Evolutionary conservation across 2,797 vertebrate genomes (phyloP).

Genomic region (Phaenicophaeus curvirostris): DNA sequence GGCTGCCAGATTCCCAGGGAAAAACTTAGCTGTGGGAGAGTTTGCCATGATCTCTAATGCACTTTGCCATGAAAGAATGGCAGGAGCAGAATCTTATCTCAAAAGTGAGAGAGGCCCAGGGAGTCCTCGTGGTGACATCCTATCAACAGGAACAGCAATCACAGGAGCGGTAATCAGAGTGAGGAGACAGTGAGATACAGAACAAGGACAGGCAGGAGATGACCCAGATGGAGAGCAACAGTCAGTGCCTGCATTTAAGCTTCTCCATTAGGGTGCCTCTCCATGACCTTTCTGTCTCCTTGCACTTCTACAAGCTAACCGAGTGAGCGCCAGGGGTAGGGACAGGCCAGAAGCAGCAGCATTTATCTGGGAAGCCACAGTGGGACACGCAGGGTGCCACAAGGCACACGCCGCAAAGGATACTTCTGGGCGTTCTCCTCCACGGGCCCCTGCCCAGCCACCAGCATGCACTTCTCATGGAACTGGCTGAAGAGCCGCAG

Average conservation of each 20-base stretch:
- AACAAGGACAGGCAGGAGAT: not conserved
- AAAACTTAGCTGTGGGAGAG: not conserved
- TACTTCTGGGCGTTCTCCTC: constrained; percentile 90
- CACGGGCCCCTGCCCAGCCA: constrained; percentile 91
- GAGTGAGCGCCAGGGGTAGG: accelerated
- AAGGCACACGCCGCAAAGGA: constrained; percentile 73
- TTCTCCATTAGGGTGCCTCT: not conserved
- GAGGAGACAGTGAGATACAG: not conserved
- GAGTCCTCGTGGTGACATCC: not conserved
- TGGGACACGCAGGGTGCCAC: accelerated
- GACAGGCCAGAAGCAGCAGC: not conserved
- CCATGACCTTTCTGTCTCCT: not conserved
- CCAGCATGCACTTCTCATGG: constrained; percentile 87
- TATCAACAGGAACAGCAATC: not conserved
- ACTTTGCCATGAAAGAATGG: not conserved
- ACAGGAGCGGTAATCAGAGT: accelerated
- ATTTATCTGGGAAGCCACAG: not conserved
- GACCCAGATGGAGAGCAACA: not conserved
- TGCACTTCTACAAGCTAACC: not conserved
- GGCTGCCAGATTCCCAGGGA: not conserved
- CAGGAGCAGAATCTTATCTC: not conserved
- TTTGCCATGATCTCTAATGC: accelerated
- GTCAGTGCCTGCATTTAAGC: not conserved
- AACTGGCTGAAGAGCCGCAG: constrained; percentile 88
- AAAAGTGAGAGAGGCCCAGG: not conserved